These are phyloP conservation scores for Protobothrops mucrosquamatus DNA, from an alignment of 2,113 vertebrate genomes.

Conservation along the genomic window DNA sequence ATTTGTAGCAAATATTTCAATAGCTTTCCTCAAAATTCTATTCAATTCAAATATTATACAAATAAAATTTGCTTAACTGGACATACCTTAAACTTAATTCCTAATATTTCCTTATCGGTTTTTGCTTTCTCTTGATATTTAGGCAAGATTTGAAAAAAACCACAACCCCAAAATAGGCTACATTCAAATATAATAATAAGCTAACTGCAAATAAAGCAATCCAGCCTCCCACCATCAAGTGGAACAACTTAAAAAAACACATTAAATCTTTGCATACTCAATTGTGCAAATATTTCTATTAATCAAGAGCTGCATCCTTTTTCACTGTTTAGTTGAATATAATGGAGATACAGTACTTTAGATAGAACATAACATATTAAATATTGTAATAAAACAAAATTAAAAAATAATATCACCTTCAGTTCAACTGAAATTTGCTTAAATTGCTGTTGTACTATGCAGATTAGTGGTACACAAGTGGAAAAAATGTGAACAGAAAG, in stretches of 20 bases:
- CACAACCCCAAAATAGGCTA: background rate
- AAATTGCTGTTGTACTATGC: conserved; percentile 3
- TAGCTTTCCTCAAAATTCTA: background rate
- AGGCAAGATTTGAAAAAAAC: background rate
- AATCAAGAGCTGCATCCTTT: background rate
- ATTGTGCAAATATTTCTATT: background rate
- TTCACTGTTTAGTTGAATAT: background rate
- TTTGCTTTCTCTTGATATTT: background rate
- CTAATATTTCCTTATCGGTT: background rate
- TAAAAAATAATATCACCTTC: background rate
- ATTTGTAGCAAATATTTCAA: background rate
- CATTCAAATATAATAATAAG: background rate
- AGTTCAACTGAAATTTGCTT: background rate
- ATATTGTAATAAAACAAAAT: background rate
- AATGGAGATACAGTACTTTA: background rate
- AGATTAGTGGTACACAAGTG: conserved; percentile 91
- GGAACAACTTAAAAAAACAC: background rate
- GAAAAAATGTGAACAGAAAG: conserved; percentile 76
- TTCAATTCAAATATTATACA: background rate
- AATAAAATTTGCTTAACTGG: background rate
- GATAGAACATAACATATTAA: background rate
- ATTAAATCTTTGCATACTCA: too few relatives aligned
- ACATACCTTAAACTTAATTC: background rate
- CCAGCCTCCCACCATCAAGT: background rate
- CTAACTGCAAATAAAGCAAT: background rate